Evolutionary conservation across 1,140 invertebrate species (phyloP).

Genomic region (Leucophenga varia): DNA sequence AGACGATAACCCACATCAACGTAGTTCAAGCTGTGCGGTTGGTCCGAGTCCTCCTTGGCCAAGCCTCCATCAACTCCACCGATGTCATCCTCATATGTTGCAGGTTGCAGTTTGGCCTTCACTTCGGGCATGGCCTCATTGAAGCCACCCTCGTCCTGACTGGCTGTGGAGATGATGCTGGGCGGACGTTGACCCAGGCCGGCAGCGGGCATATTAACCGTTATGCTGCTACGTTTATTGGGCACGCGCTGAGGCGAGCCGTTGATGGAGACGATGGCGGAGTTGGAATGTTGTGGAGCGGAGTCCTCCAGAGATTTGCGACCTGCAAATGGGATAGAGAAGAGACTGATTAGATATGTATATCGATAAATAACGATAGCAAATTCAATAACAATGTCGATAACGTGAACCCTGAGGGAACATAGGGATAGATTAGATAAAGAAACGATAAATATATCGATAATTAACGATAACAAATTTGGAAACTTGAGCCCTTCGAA

Average conservation of each 20-base stretch:
- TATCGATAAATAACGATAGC: too few relatives aligned
- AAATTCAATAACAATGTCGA: too few relatives aligned
- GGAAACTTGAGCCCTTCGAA: too few relatives aligned
- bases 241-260: slow-evolving; percentile 36
- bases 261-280: too few relatives aligned
- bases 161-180: slow-evolving; percentile 59
- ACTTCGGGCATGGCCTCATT: slow-evolving; percentile 67
- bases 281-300: too few relatives aligned
- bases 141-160: slow-evolving; percentile 66
- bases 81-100: slow-evolving; percentile 38
- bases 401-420: too few relatives aligned
- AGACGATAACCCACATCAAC: slow-evolving; percentile 55
- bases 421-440: too few relatives aligned
- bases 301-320: too few relatives aligned
- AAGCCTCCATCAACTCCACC: background rate
- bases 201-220: slow-evolving; percentile 64
- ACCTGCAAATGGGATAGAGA: too few relatives aligned
- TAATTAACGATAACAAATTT: too few relatives aligned
- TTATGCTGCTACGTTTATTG: slow-evolving; percentile 56
- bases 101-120: slow-evolving; percentile 62
- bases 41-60: slow-evolving; percentile 14
- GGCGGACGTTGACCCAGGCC: slow-evolving; percentile 61
- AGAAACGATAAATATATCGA: too few relatives aligned
- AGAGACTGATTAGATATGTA: too few relatives aligned
- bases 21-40: slow-evolving; percentile 42